phyloP scores from a whole-genome alignment of 2,113 vertebrate genomes.

The Rhabdomys dilectus region DNA sequence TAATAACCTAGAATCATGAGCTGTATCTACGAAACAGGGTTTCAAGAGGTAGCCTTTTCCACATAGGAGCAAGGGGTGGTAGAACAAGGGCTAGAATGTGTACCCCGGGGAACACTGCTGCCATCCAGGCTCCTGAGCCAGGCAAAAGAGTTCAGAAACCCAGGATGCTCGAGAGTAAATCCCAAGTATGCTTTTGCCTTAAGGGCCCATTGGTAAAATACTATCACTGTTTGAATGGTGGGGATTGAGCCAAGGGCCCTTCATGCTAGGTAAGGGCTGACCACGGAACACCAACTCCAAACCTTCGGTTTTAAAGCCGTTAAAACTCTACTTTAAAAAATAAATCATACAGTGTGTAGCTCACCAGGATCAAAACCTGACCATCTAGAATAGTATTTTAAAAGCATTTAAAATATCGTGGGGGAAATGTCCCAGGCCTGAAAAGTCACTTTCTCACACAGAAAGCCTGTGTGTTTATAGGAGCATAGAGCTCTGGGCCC shows the following conservation, averaged over 20 bases:
- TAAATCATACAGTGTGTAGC: neutral
- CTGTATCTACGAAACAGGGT: neutral
- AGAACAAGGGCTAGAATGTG: neutral
- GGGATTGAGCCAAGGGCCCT: neutral
- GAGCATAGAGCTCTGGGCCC: neutral
- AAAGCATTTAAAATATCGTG: conserved; percentile 16
- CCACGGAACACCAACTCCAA: too few species aligned
- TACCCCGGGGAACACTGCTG: neutral
- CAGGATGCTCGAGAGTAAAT: neutral
- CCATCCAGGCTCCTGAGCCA: neutral
- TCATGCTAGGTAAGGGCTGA: neutral
- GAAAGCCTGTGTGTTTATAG: neutral
- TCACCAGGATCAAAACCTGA: conserved; percentile 40
- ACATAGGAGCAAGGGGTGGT: fast-evolving
- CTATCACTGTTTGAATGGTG: neutral
- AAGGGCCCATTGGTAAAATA: neutral
- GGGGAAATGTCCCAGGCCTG: neutral
- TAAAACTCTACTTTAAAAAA: neutral
- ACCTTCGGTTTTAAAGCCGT: neutral
- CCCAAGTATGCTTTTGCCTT: neutral
- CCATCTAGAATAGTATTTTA: neutral
- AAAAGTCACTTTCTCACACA: neutral
- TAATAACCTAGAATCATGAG: neutral
- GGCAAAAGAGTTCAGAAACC: neutral
- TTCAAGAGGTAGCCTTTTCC: neutral